Evolutionary conservation across 2,797 vertebrate species (phyloP).

Genomic region (Benthosema pterotum): DNA sequence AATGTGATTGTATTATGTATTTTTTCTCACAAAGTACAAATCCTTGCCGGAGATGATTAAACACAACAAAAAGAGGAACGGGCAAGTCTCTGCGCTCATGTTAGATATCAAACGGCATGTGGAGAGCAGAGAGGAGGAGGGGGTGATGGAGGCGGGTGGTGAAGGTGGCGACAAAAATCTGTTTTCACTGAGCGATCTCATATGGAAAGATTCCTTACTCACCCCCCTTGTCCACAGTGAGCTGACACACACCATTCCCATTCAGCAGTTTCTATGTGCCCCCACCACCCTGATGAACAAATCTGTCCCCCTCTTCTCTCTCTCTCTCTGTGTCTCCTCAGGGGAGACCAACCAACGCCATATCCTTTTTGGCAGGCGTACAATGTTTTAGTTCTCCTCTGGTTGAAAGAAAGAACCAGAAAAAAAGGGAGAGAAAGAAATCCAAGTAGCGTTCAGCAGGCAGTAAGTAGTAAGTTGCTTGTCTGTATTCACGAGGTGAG

Average conservation of each 20-base stretch:
- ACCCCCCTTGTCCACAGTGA: conserved; percentile 96
- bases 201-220: conserved; percentile 98
- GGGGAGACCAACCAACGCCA: conserved; percentile 79
- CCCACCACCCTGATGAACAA: conserved; percentile 89
- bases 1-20: conserved; percentile 32
- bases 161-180: conserved; percentile 58
- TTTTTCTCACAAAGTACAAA: conserved; percentile 72
- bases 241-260: conserved; percentile 99
- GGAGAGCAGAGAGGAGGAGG: conserved; percentile 25
- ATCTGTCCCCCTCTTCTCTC: conserved; percentile 84
- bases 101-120: conserved; percentile 79
- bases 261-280: conserved; percentile 98
- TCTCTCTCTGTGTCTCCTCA: conserved; percentile 73
- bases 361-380: conserved; percentile 94
- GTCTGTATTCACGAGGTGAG: conserved; percentile 91
- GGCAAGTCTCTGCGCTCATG: conserved; percentile 85
- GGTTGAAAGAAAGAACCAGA: conserved; percentile 87
- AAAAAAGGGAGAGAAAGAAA: too few species aligned
- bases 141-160: conserved; percentile 41
- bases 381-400: conserved; percentile 99
- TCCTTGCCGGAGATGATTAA: conserved; percentile 82
- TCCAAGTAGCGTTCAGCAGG: conserved; percentile 91
- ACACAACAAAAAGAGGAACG: conserved; percentile 79
- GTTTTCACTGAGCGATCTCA: conserved; percentile 91
- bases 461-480: conserved; percentile 93